Base-by-base conservation (phyloP, 2,888 invertebrate genomes). In the Melanophora roralis region DNA sequence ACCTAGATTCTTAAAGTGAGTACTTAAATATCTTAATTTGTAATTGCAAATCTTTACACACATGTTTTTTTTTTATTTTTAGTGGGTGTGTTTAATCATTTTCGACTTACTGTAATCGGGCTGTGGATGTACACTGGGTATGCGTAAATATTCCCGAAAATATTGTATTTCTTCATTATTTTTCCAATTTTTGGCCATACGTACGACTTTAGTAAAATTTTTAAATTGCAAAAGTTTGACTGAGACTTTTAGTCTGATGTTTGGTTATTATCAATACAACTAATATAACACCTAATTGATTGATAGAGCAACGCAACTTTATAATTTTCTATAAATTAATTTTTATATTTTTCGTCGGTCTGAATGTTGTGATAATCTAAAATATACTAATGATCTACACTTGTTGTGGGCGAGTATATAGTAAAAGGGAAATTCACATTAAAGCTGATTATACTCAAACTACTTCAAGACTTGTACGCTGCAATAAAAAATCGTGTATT, bases 51-150 rank as follows among this genome's bases (percentile, higher is more conserved):
- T n/a, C n/a, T n/a, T n/a, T n/a, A n/a, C n/a, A n/a, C n/a, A n/a
- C n/a, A n/a, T n/a, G n/a, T n/a, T n/a, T n/a, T n/a, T n/a, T n/a
- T 27, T 27, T 27, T 6, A 27, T 27, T 27, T 27, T 27, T 27
- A 27, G 4, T 3, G 27, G 27, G 4, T 6, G 27, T 27, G 6
- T 27, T 5, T 27, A 3, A 27, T 38, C 38, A 64, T 47, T 73
- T 57, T 53, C 53, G 53, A 72, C 40, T 92, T 90, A 96, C 97
- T 94, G 88, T 98, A 98, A 89, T 97, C 92, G 5, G 97, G 91
- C 86, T 95, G 90, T 0, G 98, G 97, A 85, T 97, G 97, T 0
- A 97, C 96, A 67, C 96, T 96, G 8, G 96, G 94, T 84, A 97
- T 96, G 83, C 93, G 92, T 65, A 98, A 90, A 91, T 97, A 98